Base-by-base conservation (phyloP, 1,140 invertebrate species). In the Rhyzopertha dominica region DNA sequence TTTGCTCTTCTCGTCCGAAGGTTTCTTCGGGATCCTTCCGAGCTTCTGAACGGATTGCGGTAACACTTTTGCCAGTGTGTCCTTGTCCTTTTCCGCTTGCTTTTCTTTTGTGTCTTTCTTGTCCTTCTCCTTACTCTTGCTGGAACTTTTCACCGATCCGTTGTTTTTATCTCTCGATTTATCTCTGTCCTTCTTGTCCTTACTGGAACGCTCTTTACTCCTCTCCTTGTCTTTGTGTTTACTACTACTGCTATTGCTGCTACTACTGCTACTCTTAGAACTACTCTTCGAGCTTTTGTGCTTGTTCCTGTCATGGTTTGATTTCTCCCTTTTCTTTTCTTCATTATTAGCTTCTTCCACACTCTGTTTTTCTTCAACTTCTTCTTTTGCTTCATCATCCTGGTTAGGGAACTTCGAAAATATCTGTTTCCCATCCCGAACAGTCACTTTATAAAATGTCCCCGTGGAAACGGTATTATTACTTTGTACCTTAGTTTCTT, bases 1-100 rank as follows among this genome's bases (percentile, higher is more conserved):
- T 70, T 64, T 71, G 14, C 40, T 43, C 51, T 69, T 72, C 41
- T 67, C 61, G 30, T 63, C 61, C 17, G 60, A 61, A 1, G 53
- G 32, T 60, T 85, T 80, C 66, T 85, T 89, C 9, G 84, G 84
- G 57, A 87, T 86, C 67, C 84, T 82, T 17, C 82, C 83, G 13
- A 86, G 62, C 69, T 85, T 85, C 41, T 79, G 75, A 45, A 83
- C 68, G 29, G 75, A 73, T 26, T 78, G 79, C 8, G 76, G 74
- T 61, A 80, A 76, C 4, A 80, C 57, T 63, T 85, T 85, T 16
- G 78, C 75, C 20, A 80, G 61, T 12, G 74, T 76, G 19, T 81
- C 80, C 59, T 83, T 84, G 56, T 81, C 79, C 52, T 80, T 82
- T 39, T 84, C 79, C 1, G 72, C 70, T 52, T 79, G 75, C 31